Base-by-base conservation (phyloP, 2,888 invertebrate genomes). In the Monopis laevigella region DNA sequence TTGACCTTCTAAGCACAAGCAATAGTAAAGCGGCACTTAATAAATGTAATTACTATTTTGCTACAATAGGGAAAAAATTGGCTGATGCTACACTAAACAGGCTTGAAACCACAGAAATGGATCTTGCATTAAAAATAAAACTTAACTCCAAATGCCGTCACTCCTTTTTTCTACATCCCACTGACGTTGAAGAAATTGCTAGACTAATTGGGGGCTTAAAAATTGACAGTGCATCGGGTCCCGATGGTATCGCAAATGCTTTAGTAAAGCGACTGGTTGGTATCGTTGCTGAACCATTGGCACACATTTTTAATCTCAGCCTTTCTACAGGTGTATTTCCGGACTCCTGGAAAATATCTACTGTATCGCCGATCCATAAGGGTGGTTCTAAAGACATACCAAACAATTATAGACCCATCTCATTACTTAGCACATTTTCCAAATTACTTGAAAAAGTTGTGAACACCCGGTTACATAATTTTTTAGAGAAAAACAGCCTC, bases 391-490 rank as follows among this genome's bases (percentile, higher is more conserved):
- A 21, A 28, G 6, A 26, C 14, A 14, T 7, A n/a, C 36, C 41
- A 10, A 38, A 18, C 19, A 50, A 45, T 17, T 46, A 45, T n/a
- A 39, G 45, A 21, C 46, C 48, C 6, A 48, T 48, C 10, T 43
- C 44, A 3, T 24, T 46, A 2, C 28, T 48, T 3, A 10, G 19
- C 7, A 27, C 21, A 5, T 13, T 18, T 17, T n/a, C n/a, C n/a
- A n/a, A n/a, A n/a, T n/a, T n/a, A n/a, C n/a, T n/a, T n/a, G n/a
- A n/a, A n/a, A 39, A 32, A 38, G 40, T 43, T 16, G 21, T 39
- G 2, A 41, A 32, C 27, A 39, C 11, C 2, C 32, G 42, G 1
- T 35, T 48, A 1, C 11, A 36, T 2, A 5, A 27, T 10, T 48
- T 17, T 16, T 21, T 48, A 2, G 46, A 45, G 24, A 30, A n/a